Conservation (phyloP, 2,113 vertebrate genomes). For the Atherinomorus stipes region DNA sequence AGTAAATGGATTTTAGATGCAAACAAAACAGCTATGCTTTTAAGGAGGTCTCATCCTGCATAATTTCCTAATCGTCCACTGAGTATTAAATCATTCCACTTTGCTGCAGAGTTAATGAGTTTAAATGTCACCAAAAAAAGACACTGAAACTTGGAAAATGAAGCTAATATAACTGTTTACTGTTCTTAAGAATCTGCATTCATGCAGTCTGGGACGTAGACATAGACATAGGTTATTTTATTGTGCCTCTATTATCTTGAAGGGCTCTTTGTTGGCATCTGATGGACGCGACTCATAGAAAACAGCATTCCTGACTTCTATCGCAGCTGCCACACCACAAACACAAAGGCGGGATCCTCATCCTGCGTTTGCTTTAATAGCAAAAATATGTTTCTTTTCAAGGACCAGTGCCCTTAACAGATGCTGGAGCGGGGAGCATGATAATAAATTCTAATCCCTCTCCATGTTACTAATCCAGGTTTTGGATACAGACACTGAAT, state of each 20-base stretch:
- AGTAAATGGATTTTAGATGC: constrained; percentile 23
- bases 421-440: constrained; percentile 52
- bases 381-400: constrained; percentile 68
- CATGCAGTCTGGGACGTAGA: too few relatives aligned
- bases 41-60: background rate
- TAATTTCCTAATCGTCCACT: constrained; percentile 31
- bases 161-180: background rate
- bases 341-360: constrained; percentile 37
- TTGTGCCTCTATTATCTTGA: constrained; percentile 9
- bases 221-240: constrained; percentile 4
- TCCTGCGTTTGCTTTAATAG: constrained; percentile 43
- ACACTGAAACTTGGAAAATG: constrained; percentile 21
- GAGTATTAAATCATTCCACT: constrained; percentile 39
- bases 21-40: background rate
- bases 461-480: constrained; percentile 63
- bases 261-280: background rate
- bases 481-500: constrained; percentile 64
- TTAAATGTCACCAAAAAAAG: constrained; percentile 43
- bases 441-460: constrained; percentile 74
- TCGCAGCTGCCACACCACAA: background rate
- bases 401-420: constrained; percentile 63
- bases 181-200: background rate
- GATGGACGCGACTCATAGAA: background rate
- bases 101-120: constrained; percentile 46
- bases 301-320: constrained; percentile 31